Evolutionary conservation across 1,140 invertebrate genomes (phyloP).

Genomic region (Steinernema khuongi): DNA sequence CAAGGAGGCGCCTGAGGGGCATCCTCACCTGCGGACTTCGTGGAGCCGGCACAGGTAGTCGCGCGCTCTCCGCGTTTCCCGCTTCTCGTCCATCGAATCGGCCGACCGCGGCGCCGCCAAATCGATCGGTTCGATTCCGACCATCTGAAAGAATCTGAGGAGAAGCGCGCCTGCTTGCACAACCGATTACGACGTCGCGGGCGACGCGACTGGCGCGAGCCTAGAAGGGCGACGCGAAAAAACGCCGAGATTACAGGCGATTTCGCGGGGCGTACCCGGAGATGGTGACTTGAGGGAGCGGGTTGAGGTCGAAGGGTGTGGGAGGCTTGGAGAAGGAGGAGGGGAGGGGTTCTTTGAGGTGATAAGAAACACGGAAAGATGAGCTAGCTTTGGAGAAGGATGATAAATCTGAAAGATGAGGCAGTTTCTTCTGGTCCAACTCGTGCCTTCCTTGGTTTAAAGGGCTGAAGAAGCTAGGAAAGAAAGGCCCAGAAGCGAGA

Average conservation of each 20-base stretch:
- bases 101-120: background rate
- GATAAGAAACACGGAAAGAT: too few relatives aligned
- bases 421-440: too few relatives aligned
- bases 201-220: background rate
- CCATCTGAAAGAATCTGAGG: background rate
- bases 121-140: background rate
- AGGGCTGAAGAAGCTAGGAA: too few relatives aligned
- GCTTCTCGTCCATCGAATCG: slow-evolving; percentile 67
- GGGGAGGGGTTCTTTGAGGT: too few relatives aligned
- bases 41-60: slow-evolving; percentile 77
- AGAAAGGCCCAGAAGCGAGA: too few relatives aligned
- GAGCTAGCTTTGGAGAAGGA: too few relatives aligned
- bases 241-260: background rate
- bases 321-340: background rate
- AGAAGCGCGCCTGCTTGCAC: background rate
- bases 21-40: slow-evolving; percentile 70
- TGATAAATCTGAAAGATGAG: too few relatives aligned
- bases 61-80: slow-evolving; percentile 72
- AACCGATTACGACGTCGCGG: slow-evolving; percentile 12
- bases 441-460: too few relatives aligned
- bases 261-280: background rate
- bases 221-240: background rate
- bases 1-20: too few relatives aligned
- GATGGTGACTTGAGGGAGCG: background rate
- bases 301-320: background rate